phyloP scores from a whole-genome alignment of 2,797 vertebrate species.

The Macrochelys suwanniensis region DNA sequence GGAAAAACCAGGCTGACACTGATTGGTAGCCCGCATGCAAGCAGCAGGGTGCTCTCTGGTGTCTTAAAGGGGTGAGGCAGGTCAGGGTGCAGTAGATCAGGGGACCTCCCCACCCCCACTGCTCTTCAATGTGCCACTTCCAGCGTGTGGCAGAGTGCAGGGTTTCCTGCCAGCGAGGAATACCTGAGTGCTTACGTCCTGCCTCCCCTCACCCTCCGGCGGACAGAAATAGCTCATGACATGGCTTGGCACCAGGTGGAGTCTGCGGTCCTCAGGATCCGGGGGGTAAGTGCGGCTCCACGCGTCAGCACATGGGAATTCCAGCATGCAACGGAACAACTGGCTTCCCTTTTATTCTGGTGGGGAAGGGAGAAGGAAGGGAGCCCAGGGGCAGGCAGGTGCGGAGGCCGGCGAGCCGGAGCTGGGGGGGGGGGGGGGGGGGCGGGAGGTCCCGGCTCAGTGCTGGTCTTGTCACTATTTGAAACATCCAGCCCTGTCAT shows the following conservation, averaged over 20 bases:
- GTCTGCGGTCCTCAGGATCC: background rate
- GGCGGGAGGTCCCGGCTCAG: background rate
- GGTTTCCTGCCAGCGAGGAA: background rate
- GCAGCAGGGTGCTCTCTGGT: background rate
- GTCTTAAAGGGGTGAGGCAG: background rate
- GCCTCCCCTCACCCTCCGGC: background rate
- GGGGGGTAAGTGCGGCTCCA: background rate
- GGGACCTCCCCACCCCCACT: background rate
- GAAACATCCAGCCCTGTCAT: slow-evolving; percentile 1
- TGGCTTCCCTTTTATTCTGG: background rate
- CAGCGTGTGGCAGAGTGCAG: background rate
- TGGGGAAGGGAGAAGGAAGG: background rate
- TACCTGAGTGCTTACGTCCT: background rate
- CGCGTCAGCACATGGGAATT: background rate
- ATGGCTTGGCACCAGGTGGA: background rate
- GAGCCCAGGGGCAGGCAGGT: background rate
- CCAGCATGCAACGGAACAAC: background rate
- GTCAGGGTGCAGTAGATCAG: background rate
- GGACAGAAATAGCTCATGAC: background rate
- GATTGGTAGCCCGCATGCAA: background rate
- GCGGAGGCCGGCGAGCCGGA: background rate
- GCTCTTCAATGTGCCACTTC: background rate
- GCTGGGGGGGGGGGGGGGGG: background rate
- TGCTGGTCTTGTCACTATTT: background rate
- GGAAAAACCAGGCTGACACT: background rate